These are phyloP conservation scores for Trissonchulus sp. DNA, from an alignment of 2,888 invertebrate genomes.

Conservation along the genomic window DNA sequence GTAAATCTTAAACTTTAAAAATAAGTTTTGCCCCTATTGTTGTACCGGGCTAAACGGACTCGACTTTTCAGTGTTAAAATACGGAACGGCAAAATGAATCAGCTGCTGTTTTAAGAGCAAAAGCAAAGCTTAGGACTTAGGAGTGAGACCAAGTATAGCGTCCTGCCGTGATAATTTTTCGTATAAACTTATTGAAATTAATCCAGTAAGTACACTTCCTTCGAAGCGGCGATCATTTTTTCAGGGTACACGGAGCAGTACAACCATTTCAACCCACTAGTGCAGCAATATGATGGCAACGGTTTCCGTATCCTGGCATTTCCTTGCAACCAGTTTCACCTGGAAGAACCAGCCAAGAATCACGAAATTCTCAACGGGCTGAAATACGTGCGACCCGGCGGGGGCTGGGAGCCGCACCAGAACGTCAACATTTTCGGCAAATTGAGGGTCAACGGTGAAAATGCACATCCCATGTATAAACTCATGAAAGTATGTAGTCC, in stretches of 20 bases:
- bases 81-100: too few relatives aligned
- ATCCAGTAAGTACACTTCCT: too few relatives aligned
- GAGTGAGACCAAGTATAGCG: too few relatives aligned
- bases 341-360: conserved; percentile 51
- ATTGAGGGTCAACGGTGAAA: conserved; percentile 49
- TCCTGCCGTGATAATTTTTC: too few relatives aligned
- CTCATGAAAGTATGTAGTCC: conserved; percentile 49
- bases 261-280: conserved; percentile 50
- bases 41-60: too few relatives aligned
- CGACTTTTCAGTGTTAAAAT: too few relatives aligned
- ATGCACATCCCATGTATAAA: conserved; percentile 51
- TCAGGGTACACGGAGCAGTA: conserved; percentile 51
- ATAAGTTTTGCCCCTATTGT: too few relatives aligned
- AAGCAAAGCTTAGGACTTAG: too few relatives aligned
- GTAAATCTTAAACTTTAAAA: too few relatives aligned
- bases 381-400: conserved; percentile 49
- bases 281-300: conserved; percentile 38
- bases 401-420: conserved; percentile 48
- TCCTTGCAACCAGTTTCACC: conserved; percentile 52
- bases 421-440: conserved; percentile 51
- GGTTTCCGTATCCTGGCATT: conserved; percentile 44
- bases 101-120: too few relatives aligned
- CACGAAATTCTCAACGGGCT: conserved; percentile 50
- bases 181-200: too few relatives aligned
- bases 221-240: too few relatives aligned